phyloP scores from a whole-genome alignment of 2,113 vertebrate species.

The Pseudonaja textilis region DNA sequence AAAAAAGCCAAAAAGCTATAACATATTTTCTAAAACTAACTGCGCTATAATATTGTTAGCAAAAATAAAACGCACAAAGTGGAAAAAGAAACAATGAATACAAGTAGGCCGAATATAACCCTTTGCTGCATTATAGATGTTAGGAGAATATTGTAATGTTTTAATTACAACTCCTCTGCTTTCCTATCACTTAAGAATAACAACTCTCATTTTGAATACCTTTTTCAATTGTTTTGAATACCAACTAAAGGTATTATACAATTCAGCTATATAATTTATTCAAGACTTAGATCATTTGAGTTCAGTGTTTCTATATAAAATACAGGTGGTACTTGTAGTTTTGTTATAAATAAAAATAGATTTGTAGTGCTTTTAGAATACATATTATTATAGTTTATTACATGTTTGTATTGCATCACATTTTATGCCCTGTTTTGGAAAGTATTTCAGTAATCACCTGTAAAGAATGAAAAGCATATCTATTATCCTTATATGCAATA shows the following conservation, averaged over 20 bases:
- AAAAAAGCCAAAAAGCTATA: not conserved
- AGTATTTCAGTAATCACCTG: constrained; percentile 22
- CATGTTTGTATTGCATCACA: constrained; percentile 31
- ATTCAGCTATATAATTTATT: not conserved
- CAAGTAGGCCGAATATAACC: not conserved
- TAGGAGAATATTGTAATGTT: not conserved
- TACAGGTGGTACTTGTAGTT: not conserved
- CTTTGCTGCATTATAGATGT: constrained; percentile 19
- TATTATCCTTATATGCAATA: not conserved
- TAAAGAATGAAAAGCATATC: constrained; percentile 31
- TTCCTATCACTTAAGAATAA: constrained; percentile 29
- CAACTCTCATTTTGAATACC: constrained; percentile 4
- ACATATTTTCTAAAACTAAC: not conserved
- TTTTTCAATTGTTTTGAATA: constrained; percentile 30
- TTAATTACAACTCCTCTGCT: constrained; percentile 26
- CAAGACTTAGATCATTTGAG: not conserved
- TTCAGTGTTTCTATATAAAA: not conserved
- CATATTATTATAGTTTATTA: constrained; percentile 18
- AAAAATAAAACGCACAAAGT: not conserved
- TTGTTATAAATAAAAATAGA: rapidly evolving
- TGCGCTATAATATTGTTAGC: not conserved
- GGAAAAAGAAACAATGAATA: not conserved
- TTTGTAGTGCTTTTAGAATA: constrained; percentile 12
- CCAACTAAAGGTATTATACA: not conserved
- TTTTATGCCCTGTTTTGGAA: constrained; percentile 25